phyloP scores from a whole-genome alignment of 1,140 invertebrate genomes.

The Battus philenor region DNA sequence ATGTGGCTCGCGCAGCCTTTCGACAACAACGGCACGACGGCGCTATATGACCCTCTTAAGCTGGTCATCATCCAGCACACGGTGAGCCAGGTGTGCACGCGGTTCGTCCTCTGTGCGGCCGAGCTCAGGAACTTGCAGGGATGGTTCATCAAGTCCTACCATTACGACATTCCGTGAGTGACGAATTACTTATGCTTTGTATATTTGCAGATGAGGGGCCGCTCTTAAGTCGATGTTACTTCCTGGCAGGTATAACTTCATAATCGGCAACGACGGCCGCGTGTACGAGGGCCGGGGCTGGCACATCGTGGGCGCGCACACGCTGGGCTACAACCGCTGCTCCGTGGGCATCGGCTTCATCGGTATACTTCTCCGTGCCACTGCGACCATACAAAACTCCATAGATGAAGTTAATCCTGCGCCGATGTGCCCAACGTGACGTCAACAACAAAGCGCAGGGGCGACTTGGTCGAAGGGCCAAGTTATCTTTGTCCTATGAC shows the following conservation, averaged over 20 bases:
- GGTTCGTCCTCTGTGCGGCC: conserved; percentile 42
- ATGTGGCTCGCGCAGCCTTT: conserved; percentile 51
- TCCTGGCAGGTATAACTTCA: conserved; percentile 80
- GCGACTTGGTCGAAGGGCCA: too few species aligned
- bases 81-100: conserved; percentile 37
- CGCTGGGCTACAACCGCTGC: conserved; percentile 64
- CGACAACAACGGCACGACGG: conserved; percentile 11
- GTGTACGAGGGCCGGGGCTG: conserved; percentile 81
- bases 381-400: too few species aligned
- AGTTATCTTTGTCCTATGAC: too few species aligned
- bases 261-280: conserved; percentile 81
- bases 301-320: conserved; percentile 78
- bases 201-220: too few species aligned
- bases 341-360: conserved; percentile 79
- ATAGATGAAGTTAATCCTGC: too few species aligned
- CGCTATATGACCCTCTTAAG: conserved; percentile 34
- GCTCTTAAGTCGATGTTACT: conserved; percentile 3
- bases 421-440: too few species aligned
- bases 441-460: too few species aligned
- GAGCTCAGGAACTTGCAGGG: conserved; percentile 46
- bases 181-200: too few species aligned
- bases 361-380: too few species aligned
- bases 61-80: conserved; percentile 56
- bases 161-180: conserved; percentile 58
- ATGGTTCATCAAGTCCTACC: conserved; percentile 24